phyloP scores from a whole-genome alignment of 2,113 vertebrate species.

The Heterochromis multidens region DNA sequence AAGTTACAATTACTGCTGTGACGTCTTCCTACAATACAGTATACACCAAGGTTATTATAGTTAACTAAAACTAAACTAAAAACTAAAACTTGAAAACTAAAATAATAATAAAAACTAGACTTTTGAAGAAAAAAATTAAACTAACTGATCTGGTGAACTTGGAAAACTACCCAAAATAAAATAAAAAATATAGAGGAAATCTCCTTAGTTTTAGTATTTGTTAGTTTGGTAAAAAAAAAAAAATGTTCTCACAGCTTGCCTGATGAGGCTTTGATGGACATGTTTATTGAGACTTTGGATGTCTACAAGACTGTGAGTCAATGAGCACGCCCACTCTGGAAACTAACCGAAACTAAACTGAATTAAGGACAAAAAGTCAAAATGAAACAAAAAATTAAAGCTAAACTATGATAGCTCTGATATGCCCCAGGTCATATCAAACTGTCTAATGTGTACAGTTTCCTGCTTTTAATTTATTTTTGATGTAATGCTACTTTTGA shows the following conservation, averaged over 20 bases:
- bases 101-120: accelerated
- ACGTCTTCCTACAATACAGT: background rate
- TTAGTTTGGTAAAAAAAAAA: no score
- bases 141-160: background rate
- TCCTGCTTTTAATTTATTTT: background rate
- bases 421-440: no score
- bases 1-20: background rate
- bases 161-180: background rate
- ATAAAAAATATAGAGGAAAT: background rate
- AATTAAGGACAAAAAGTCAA: background rate
- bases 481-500: background rate
- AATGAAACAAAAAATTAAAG: background rate
- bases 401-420: no score
- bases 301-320: background rate
- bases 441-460: background rate
- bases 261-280: background rate
- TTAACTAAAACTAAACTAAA: background rate
- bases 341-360: background rate
- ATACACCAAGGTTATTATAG: background rate
- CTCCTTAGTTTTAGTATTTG: background rate
- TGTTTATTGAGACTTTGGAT: background rate
- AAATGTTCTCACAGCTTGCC: background rate
- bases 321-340: background rate
- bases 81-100: background rate
- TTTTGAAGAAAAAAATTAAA: background rate